These are phyloP conservation scores for Ranitomeya imitator DNA, from an alignment of 2,113 vertebrate species.

Conservation along the genomic window DNA sequence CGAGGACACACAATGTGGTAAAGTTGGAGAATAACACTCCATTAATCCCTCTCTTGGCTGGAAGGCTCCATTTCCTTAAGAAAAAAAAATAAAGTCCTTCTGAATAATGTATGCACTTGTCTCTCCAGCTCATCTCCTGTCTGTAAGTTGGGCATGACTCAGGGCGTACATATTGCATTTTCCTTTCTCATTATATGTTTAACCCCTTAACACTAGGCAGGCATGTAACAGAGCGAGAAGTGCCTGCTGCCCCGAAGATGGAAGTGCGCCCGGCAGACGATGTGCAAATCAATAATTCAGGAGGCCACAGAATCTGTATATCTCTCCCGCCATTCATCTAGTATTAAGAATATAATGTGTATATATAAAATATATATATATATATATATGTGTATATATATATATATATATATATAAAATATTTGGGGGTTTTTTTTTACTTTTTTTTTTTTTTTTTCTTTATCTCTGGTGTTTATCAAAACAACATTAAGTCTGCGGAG, in stretches of 20 bases:
- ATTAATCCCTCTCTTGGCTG: slow-evolving; percentile 18
- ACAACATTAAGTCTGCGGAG: neutral
- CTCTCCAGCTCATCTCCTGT: neutral
- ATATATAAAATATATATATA: neutral
- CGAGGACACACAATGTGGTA: neutral
- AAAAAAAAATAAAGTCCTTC: neutral
- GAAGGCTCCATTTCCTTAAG: neutral
- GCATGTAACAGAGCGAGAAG: neutral
- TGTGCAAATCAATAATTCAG: slow-evolving; percentile 49
- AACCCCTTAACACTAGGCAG: slow-evolving; percentile 30
- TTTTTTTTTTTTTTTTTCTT: neutral
- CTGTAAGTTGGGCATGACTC: neutral
- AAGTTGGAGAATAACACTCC: slow-evolving; percentile 31
- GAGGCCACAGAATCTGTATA: slow-evolving; percentile 3
- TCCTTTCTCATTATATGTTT: slow-evolving; percentile 13
- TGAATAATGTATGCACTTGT: slow-evolving; percentile 34
- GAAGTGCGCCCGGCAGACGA: slow-evolving; percentile 1
- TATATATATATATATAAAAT: too few relatives aligned
- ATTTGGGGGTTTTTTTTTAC: too few relatives aligned
- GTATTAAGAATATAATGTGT: neutral
- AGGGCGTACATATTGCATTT: neutral
- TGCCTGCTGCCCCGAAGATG: neutral
- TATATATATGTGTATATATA: too few relatives aligned
- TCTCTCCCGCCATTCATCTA: neutral
- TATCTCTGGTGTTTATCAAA: neutral